Conservation (phyloP, 2,797 vertebrate genomes). For the Babyrousa celebensis region DNA sequence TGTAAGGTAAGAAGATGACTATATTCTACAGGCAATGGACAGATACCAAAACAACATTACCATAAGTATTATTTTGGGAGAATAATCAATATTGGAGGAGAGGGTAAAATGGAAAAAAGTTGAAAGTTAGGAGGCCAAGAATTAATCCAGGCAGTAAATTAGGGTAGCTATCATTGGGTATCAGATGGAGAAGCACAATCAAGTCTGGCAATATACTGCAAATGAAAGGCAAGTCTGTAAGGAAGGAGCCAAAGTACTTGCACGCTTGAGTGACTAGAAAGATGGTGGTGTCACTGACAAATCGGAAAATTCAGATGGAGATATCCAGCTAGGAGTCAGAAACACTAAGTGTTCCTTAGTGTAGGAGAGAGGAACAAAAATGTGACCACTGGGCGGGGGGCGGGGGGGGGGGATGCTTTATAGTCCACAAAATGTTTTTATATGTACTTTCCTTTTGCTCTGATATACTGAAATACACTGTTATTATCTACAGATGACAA, state of each 20-base stretch:
- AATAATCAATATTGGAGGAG: constrained; percentile 9
- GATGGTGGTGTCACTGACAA: constrained; percentile 30
- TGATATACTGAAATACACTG: neutral
- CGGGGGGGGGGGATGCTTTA: constrained; percentile 26
- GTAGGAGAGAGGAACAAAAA: constrained; percentile 56
- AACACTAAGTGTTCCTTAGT: constrained; percentile 16
- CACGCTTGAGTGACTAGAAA: constrained; percentile 5
- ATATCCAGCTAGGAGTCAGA: neutral
- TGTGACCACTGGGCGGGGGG: neutral
- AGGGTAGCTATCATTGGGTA: neutral
- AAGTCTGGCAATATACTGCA: neutral
- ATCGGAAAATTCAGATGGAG: neutral
- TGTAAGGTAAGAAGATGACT: neutral
- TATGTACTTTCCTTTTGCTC: constrained; percentile 1
- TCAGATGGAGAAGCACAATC: constrained; percentile 28
- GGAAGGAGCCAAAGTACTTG: constrained; percentile 3
- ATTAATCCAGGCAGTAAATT: constrained; percentile 41
- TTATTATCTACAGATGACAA: neutral
- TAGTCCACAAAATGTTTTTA: neutral
- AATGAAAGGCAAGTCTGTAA: constrained; percentile 1
- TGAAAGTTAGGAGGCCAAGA: neutral
- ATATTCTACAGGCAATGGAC: constrained; percentile 37
- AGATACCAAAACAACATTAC: constrained; percentile 53
- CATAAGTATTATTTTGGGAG: neutral
- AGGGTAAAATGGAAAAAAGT: constrained; percentile 41